phyloP scores from a whole-genome alignment of 2,113 vertebrate species.

The Alethe castanea region DNA sequence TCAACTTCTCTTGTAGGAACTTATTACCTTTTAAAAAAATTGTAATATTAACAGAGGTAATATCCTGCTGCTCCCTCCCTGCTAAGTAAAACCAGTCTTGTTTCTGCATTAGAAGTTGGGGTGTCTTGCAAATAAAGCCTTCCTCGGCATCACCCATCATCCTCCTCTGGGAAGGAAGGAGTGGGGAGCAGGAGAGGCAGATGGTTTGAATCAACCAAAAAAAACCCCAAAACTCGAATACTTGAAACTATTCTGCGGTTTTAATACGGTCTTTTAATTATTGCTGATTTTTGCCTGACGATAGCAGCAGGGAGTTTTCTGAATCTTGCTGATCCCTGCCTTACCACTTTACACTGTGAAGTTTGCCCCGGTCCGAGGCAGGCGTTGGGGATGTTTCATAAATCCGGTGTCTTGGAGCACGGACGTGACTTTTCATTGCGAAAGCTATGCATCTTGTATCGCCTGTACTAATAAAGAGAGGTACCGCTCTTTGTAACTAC shows the following conservation, averaged over 20 bases:
- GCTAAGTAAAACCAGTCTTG: not conserved
- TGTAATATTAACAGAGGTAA: not conserved
- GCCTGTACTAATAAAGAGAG: slow-evolving; percentile 71
- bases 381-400: slow-evolving; percentile 26
- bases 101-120: not conserved
- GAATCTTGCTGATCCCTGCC: not conserved
- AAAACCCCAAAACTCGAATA: slow-evolving; percentile 23
- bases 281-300: not conserved
- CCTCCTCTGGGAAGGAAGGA: not conserved
- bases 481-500: slow-evolving; percentile 38
- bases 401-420: slow-evolving; percentile 45
- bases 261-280: not conserved
- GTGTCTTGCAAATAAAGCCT: not conserved
- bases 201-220: not conserved
- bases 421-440: slow-evolving; percentile 55
- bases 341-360: slow-evolving; percentile 72
- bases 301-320: not conserved
- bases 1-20: slow-evolving; percentile 33
- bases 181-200: not conserved
- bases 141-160: not conserved
- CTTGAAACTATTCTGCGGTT: slow-evolving; percentile 38
- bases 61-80: not conserved
- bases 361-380: slow-evolving; percentile 44
- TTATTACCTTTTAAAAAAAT: slow-evolving; percentile 12
- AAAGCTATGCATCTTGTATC: slow-evolving; percentile 74